Percentiles rank a stretch among this genome's conserved stretches.
Evolutionary conservation across 2,888 invertebrate genomes (phyloP).

Genomic region (Halictus quadricinctus): DNA sequence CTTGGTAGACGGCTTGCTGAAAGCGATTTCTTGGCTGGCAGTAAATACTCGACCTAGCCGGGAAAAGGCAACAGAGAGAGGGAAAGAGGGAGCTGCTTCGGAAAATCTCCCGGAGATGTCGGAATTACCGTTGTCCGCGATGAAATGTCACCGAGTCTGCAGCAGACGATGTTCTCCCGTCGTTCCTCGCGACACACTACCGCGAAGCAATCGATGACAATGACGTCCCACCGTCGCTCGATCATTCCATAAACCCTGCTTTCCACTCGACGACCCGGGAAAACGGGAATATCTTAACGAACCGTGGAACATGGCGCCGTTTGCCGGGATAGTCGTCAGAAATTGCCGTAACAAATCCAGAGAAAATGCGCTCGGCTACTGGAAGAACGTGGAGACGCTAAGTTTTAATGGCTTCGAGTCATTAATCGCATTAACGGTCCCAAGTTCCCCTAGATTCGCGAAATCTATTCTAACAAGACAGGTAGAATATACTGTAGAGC

Average conservation of each 20-base stretch:
- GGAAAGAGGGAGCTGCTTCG: background rate
- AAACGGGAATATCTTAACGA: conserved; percentile 10
- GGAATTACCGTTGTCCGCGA: background rate
- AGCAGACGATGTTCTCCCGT: background rate
- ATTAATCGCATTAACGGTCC: background rate
- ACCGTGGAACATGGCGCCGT: background rate
- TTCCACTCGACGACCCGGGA: background rate
- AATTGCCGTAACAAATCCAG: background rate
- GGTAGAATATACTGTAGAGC: background rate
- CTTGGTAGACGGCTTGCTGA: background rate
- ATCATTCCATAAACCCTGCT: background rate
- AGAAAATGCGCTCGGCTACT: background rate
- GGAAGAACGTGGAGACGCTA: background rate
- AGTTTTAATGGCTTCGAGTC: background rate
- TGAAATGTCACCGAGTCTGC: background rate
- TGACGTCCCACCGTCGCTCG: background rate
- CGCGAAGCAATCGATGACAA: conserved; percentile 4
- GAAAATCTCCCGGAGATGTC: background rate
- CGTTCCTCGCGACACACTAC: background rate
- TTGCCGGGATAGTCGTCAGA: background rate
- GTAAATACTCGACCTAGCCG: background rate
- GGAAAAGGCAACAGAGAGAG: background rate
- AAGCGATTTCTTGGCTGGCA: background rate
- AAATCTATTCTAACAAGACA: background rate
- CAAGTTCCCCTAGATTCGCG: background rate